Evolutionary conservation across 2,888 invertebrate genomes (phyloP), one percentile per base, ranked within the genome.

Genomic region (Lycophotia porphyrea): DNA sequence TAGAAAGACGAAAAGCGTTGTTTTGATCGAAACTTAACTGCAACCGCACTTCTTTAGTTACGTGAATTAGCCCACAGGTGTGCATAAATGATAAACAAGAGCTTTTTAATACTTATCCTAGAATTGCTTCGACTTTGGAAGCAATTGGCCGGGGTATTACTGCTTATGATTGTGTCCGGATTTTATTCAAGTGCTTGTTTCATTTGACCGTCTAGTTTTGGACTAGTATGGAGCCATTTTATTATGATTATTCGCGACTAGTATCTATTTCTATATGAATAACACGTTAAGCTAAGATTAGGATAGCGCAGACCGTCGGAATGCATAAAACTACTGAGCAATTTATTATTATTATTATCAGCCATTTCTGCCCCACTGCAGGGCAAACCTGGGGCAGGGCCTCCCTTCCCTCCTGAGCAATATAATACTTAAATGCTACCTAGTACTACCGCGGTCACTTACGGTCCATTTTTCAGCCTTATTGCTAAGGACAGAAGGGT

Each of bases 101-200:
- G 18, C 8, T 18, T 58, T 55, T 31, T 18, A 58, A 31, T 58
- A 31, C 8, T 55, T 55, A 55, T 27, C 7, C 55, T 55, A 55
- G 31, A 55, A 55, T 31, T 31, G 31, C 55, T 58, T 58, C 8
- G 55, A 31, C n/a, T n/a, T 13, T 5, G 5, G 1, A 13, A 13
- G 31, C 4, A 31, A 18, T 27, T 31, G 3, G 18, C 31, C 27
- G 13, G 84, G 82, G 84, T 84, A 72, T 84, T 80, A 72, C 69
- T 80, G 75, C 49, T 5, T 31, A 36, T 39, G 42, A 39, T 58
- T 75, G 55, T 58, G 55, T 49, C 34, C 27, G 34, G 52, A 55
- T 49, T 42, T 55, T 15, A 64, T 42, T 74, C 24, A 47, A 34
- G 74, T 74, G 34, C 24, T 49, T 63, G 42, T 78, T 66, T 66